These are phyloP conservation scores for Raja brachyura DNA, from an alignment of 2,113 vertebrate genomes.

Conservation along the genomic window DNA sequence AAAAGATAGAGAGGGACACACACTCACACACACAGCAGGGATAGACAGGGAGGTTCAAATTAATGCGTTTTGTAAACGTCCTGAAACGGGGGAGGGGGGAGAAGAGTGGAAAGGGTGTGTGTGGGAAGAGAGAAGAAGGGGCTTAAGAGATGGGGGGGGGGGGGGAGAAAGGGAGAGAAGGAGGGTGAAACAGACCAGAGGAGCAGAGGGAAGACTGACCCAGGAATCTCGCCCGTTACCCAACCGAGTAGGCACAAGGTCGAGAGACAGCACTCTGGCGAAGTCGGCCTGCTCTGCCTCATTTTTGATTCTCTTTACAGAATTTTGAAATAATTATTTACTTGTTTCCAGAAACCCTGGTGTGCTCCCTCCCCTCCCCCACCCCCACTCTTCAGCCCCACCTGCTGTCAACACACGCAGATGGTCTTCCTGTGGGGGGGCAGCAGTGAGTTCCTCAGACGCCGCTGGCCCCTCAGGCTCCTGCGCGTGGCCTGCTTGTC, in stretches of 20 bases:
- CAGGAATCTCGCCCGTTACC: constrained; percentile 2
- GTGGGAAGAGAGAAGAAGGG: no score
- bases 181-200: background rate
- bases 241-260: no score
- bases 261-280: no score
- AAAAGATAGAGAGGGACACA: no score
- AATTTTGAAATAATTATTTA: constrained; percentile 23
- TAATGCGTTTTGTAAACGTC: no score
- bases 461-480: constrained; percentile 65
- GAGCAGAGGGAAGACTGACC: background rate
- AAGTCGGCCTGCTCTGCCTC: no score
- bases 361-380: constrained; percentile 14
- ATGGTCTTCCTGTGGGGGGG: constrained; percentile 65
- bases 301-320: constrained; percentile 2
- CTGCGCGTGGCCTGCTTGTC: constrained; percentile 58
- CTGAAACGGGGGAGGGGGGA: no score
- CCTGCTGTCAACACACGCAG: constrained; percentile 60
- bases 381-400: background rate
- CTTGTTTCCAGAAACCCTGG: background rate
- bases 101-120: no score
- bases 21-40: no score
- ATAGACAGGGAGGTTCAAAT: no score
- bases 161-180: background rate
- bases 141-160: background rate
- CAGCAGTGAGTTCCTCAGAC: constrained; percentile 54